These are phyloP conservation scores for Phasianus colchicus DNA, from an alignment of 2,113 vertebrate species.

Conservation along the genomic window DNA sequence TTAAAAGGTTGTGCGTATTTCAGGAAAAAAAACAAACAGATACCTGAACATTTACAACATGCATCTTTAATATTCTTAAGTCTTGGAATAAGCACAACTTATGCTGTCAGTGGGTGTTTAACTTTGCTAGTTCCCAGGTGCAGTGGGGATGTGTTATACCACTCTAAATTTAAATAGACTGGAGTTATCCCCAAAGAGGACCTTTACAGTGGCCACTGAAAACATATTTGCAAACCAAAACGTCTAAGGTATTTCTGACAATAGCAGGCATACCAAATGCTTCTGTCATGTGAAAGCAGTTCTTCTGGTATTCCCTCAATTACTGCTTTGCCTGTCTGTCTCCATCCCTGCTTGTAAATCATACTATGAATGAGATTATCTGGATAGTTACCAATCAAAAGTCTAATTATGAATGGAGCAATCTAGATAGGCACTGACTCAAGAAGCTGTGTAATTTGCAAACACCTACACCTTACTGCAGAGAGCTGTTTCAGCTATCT, in stretches of 20 bases:
- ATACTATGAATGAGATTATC: slow-evolving; percentile 65
- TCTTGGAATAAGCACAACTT: neutral
- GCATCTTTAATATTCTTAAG: neutral
- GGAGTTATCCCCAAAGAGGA: neutral
- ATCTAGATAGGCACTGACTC: slow-evolving; percentile 51
- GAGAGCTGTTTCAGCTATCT: slow-evolving; percentile 45
- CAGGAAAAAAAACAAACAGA: neutral
- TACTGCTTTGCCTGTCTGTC: slow-evolving; percentile 66
- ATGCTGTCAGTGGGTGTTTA: neutral
- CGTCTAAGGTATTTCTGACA: slow-evolving; percentile 46
- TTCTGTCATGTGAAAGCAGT: slow-evolving; percentile 50
- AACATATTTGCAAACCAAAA: neutral
- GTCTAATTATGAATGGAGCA: slow-evolving; percentile 64
- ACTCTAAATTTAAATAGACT: neutral
- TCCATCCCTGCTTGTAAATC: slow-evolving; percentile 59
- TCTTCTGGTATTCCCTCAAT: slow-evolving; percentile 69
- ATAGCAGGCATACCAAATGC: slow-evolving; percentile 25
- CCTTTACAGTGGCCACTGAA: neutral
- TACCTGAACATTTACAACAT: neutral
- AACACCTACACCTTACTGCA: slow-evolving; percentile 65
- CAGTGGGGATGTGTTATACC: neutral
- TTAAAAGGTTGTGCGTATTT: neutral
- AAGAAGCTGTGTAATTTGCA: slow-evolving; percentile 69
- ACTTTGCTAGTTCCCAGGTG: neutral
- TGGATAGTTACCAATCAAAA: slow-evolving; percentile 73